phyloP scores from a whole-genome alignment of 2,888 invertebrate species.

The Sarcophaga caerulescens region DNA sequence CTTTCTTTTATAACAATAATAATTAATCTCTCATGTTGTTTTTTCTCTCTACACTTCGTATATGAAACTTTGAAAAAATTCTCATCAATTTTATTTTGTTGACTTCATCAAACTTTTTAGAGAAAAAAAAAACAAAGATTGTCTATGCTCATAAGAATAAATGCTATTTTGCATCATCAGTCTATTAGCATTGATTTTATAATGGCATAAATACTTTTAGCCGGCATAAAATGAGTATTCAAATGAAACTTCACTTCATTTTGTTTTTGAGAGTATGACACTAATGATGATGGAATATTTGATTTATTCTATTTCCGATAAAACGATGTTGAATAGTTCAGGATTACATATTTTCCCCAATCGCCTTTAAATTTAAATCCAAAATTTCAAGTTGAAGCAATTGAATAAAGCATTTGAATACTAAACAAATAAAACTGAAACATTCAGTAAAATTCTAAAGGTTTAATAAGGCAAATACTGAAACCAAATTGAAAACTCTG shows the following conservation, averaged over 20 bases:
- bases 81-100: constrained; percentile 56
- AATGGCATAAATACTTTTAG: constrained; percentile 11
- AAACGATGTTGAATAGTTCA: too few relatives aligned
- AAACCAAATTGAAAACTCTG: too few relatives aligned
- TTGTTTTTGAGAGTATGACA: constrained; percentile 38
- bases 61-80: constrained; percentile 22
- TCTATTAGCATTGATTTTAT: neutral
- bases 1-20: constrained; percentile 24
- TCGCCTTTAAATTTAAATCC: too few relatives aligned
- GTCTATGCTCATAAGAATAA: constrained; percentile 19
- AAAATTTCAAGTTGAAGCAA: too few relatives aligned
- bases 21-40: constrained; percentile 50
- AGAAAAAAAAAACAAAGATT: neutral
- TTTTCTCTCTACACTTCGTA: neutral
- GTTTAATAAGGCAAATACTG: too few relatives aligned
- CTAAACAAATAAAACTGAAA: too few relatives aligned
- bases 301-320: too few relatives aligned
- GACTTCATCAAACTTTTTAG: constrained; percentile 31
- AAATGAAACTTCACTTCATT: constrained; percentile 31
- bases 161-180: constrained; percentile 7
- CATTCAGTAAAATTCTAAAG: too few relatives aligned
- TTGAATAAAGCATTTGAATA: too few relatives aligned
- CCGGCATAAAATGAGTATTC: neutral
- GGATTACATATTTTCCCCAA: too few relatives aligned
- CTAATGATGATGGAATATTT: constrained; percentile 49